Percentiles rank a stretch among this genome's conserved stretches.
phyloP scores from a whole-genome alignment of 2,797 vertebrate species.

The Nyctibius grandis region DNA sequence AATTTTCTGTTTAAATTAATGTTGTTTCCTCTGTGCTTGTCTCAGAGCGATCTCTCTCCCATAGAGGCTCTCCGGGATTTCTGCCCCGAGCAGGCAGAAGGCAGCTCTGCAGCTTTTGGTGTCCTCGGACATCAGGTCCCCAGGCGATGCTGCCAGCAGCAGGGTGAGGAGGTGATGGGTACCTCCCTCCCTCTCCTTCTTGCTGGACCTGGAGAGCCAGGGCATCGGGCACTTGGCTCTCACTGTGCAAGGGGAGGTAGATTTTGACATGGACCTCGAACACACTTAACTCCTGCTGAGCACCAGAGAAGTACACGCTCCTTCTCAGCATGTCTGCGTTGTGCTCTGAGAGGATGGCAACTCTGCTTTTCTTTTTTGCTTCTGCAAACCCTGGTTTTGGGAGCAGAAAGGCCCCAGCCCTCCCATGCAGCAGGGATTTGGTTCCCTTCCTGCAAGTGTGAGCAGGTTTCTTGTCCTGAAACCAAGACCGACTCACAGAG shows the following conservation, averaged over 20 bases:
- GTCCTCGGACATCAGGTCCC: neutral
- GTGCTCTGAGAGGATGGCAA: neutral
- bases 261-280: fast-evolving
- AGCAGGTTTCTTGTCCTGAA: neutral
- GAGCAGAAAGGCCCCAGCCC: neutral
- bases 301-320: neutral
- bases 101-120: neutral
- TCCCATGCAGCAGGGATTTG: neutral
- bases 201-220: neutral
- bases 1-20: conserved; percentile 21
- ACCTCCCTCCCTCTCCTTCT: neutral
- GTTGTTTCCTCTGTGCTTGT: neutral
- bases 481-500: neutral
- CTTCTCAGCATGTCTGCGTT: fast-evolving
- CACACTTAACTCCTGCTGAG: neutral
- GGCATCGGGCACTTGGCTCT: neutral
- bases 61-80: neutral
- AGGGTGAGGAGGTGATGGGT: neutral
- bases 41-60: neutral
- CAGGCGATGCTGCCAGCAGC: neutral
- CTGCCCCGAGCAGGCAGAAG: neutral
- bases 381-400: neutral
- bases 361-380: neutral
- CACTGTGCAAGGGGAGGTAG: neutral
- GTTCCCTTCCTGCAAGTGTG: neutral